Evolutionary conservation across 2,888 invertebrate species (phyloP).

Genomic region (Dastarcus helophoroides): DNA sequence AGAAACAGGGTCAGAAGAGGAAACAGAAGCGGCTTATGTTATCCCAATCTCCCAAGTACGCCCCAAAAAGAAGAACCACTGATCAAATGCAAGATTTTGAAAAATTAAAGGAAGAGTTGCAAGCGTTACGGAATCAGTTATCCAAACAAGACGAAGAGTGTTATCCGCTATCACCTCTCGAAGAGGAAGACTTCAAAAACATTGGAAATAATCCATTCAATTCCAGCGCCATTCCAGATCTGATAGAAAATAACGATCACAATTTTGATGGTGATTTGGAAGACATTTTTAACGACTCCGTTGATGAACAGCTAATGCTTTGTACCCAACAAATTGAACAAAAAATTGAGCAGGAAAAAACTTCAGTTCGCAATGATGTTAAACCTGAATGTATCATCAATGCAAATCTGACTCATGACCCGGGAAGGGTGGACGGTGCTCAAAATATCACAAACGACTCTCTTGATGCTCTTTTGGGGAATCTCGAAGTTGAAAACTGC

Average conservation of each 20-base stretch:
- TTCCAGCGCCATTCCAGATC: constrained; percentile 1
- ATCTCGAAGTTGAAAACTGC: constrained; percentile 18
- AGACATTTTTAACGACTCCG: constrained; percentile 30
- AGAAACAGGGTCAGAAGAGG: constrained; percentile 14
- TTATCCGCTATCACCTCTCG: constrained; percentile 21
- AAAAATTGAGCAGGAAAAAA: constrained; percentile 12
- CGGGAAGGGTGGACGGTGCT: no score
- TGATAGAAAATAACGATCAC: constrained; percentile 6
- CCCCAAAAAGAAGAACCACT: constrained; percentile 23
- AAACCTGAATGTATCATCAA: neutral
- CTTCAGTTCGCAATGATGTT: neutral
- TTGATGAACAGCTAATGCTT: constrained; percentile 30
- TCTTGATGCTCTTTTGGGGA: constrained; percentile 21
- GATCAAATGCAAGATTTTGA: constrained; percentile 28
- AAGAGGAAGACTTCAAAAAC: constrained; percentile 22
- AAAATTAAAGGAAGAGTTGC: constrained; percentile 30
- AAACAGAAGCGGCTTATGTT: constrained; percentile 15
- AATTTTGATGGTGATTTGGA: constrained; percentile 16
- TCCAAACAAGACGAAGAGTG: constrained; percentile 24
- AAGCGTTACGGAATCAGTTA: constrained; percentile 26
- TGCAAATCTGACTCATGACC: neutral
- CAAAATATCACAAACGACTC: constrained; percentile 21
- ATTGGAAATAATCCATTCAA: constrained; percentile 3
- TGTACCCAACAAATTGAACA: constrained; percentile 31
- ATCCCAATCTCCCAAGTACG: constrained; percentile 25